These are phyloP conservation scores for Mythimna lalbum DNA, from an alignment of 2,888 invertebrate species.

Conservation along the genomic window DNA sequence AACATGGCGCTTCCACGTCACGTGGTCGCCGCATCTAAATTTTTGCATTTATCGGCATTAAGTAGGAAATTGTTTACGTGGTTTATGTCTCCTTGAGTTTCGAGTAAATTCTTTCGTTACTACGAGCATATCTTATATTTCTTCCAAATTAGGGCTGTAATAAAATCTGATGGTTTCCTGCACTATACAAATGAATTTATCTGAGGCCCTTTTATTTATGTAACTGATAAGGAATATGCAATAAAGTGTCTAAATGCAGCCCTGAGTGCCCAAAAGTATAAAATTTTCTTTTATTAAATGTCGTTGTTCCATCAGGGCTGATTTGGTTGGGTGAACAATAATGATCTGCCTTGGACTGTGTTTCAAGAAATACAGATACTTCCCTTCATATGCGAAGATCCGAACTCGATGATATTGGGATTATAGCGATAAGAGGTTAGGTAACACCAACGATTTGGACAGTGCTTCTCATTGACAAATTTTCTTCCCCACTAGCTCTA, in stretches of 20 bases:
- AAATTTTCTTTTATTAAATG: conserved; percentile 19
- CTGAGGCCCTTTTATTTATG: conserved; percentile 46
- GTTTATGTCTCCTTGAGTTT: conserved; percentile 58
- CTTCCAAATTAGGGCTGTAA: conserved; percentile 51
- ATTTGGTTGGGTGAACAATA: background rate
- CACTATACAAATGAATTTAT: conserved; percentile 40
- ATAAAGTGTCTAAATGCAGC: conserved; percentile 43
- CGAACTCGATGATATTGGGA: too few relatives aligned
- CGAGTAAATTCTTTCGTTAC: conserved; percentile 59
- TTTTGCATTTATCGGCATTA: conserved; percentile 66
- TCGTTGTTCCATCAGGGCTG: conserved; percentile 10
- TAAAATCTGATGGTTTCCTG: conserved; percentile 60
- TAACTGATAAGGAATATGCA: conserved; percentile 22
- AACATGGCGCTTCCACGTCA: conserved; percentile 77
- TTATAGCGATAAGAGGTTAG: too few relatives aligned
- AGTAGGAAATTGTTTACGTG: conserved; percentile 60
- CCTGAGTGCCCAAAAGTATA: conserved; percentile 21
- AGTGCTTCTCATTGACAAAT: too few relatives aligned
- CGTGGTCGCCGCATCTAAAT: conserved; percentile 79
- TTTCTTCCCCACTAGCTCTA: background rate
- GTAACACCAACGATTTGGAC: too few relatives aligned
- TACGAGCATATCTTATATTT: conserved; percentile 40
- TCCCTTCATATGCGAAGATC: background rate
- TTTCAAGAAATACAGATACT: background rate
- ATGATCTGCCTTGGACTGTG: background rate